phyloP scores from a whole-genome alignment of 2,113 vertebrate species.

The Tachysurus fulvidraco region DNA sequence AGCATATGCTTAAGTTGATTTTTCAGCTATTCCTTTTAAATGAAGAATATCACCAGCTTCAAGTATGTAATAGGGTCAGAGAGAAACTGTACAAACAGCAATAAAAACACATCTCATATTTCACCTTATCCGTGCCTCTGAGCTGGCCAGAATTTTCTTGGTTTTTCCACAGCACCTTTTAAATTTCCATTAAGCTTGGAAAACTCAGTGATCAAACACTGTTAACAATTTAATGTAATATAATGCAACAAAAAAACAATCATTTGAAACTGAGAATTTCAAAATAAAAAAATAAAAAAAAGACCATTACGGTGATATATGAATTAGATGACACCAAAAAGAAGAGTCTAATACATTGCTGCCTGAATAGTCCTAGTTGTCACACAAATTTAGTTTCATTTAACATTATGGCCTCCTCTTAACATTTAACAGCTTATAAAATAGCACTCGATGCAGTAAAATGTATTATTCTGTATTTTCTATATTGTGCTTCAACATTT shows the following conservation, averaged over 20 bases:
- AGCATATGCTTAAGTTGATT: neutral
- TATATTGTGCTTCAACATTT: neutral
- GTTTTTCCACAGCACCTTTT: neutral
- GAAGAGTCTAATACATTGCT: neutral
- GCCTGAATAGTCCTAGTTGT: neutral
- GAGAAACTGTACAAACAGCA: too few relatives aligned
- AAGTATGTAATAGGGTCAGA: too few relatives aligned
- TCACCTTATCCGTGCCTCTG: neutral
- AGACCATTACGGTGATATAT: neutral
- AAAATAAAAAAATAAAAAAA: neutral
- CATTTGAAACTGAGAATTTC: neutral
- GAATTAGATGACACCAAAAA: neutral
- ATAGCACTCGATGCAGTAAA: neutral
- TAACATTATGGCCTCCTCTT: neutral
- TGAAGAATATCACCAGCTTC: neutral
- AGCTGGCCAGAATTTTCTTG: neutral
- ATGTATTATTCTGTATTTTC: neutral
- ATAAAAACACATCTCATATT: too few relatives aligned
- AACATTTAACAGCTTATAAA: neutral
- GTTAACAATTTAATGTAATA: neutral
- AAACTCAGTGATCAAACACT: neutral
- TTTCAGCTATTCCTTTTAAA: neutral
- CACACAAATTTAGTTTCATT: neutral
- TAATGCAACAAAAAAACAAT: neutral
- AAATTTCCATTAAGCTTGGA: neutral